These are phyloP conservation scores for Chrysoperla carnea DNA, from an alignment of 1,140 invertebrate genomes.

Conservation along the genomic window DNA sequence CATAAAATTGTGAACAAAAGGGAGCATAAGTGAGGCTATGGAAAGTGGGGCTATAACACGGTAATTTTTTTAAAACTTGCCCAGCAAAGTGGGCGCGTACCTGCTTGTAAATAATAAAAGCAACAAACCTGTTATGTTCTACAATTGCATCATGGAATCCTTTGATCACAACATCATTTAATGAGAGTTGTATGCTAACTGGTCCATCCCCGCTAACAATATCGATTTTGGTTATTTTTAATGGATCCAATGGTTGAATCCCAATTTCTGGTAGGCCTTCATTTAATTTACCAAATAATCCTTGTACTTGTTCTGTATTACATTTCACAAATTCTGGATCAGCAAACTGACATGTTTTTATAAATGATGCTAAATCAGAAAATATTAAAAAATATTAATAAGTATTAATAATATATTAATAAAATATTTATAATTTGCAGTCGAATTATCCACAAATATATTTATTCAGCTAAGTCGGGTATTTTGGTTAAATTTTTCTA, in stretches of 20 bases:
- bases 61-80: too few relatives aligned
- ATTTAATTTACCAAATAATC: conserved; percentile 37
- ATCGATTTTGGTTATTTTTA: conserved; percentile 38
- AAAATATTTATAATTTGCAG: too few relatives aligned
- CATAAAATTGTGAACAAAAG: too few relatives aligned
- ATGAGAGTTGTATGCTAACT: conserved; percentile 44
- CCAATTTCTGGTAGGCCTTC: conserved; percentile 33
- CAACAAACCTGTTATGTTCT: conserved; percentile 35
- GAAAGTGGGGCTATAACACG: too few relatives aligned
- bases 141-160: conserved; percentile 44
- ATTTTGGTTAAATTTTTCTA: neutral
- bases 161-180: conserved; percentile 39
- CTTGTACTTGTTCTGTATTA: conserved; percentile 39
- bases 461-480: too few relatives aligned
- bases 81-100: too few relatives aligned
- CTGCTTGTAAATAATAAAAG: neutral
- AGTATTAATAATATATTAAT: too few relatives aligned
- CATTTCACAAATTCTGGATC: conserved; percentile 40
- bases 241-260: conserved; percentile 40
- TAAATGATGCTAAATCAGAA: conserved; percentile 35
- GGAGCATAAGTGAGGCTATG: too few relatives aligned
- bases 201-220: conserved; percentile 39
- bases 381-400: neutral
- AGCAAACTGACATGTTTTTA: conserved; percentile 40
- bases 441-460: too few relatives aligned